phyloP scores from a whole-genome alignment of 2,888 invertebrate genomes.

The Omphaloscelis lunosa region DNA sequence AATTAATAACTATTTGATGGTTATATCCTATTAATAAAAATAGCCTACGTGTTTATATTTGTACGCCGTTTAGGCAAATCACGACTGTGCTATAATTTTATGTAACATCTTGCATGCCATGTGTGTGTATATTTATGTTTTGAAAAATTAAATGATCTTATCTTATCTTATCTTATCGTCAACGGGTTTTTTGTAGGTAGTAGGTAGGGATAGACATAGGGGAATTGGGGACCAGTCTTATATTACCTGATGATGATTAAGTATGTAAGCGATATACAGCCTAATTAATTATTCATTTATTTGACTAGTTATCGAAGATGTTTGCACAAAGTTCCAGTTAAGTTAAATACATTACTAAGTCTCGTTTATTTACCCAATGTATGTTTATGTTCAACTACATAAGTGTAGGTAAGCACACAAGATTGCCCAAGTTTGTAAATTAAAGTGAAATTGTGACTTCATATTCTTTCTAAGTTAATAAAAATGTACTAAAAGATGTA shows the following conservation, averaged over 20 bases:
- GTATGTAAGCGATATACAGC: not conserved
- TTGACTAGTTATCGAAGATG: not conserved
- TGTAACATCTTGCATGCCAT: no score
- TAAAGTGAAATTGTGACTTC: constrained; percentile 10
- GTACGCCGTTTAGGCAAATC: no score
- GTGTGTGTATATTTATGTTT: no score
- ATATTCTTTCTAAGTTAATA: constrained; percentile 31
- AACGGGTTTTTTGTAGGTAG: not conserved
- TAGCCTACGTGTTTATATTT: no score
- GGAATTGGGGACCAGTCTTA: not conserved
- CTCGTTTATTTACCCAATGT: not conserved
- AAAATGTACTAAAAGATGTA: constrained; percentile 19
- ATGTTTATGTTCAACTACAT: not conserved
- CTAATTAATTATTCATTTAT: constrained; percentile 10
- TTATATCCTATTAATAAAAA: no score
- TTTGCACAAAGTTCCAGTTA: not conserved
- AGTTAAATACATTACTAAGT: not conserved
- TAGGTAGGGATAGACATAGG: not conserved
- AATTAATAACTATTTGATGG: no score
- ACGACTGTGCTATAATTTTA: no score
- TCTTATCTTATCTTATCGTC: no score
- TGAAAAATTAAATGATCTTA: no score
- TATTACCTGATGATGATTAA: not conserved
- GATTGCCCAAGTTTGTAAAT: constrained; percentile 18
- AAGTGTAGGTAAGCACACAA: constrained; percentile 2